A percentile compares a stretch with the other conserved stretches of the same genome.
These are phyloP conservation scores for Hippocampus barbouri DNA, from an alignment of 2,113 vertebrate genomes.

Conservation along the genomic window DNA sequence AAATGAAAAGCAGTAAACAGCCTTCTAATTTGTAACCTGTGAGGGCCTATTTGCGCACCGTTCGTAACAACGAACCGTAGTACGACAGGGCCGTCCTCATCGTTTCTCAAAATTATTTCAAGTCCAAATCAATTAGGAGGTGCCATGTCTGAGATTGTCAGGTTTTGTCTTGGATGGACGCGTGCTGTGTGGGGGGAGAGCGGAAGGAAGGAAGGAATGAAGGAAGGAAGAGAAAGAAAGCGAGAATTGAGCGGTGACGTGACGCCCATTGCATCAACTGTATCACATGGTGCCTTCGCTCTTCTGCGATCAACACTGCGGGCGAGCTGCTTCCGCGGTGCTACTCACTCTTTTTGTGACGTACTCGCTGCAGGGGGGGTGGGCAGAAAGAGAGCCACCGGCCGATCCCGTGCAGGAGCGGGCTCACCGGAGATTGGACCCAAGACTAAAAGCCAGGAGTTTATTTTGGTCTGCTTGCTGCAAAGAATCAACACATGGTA, in stretches of 20 bases:
- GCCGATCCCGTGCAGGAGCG: slow-evolving; percentile 8
- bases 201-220: neutral
- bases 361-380: slow-evolving; percentile 4
- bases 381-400: slow-evolving; percentile 16
- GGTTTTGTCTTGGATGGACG: neutral
- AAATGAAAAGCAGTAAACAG: too few relatives aligned
- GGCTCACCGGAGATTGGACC: neutral
- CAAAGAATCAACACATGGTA: slow-evolving; percentile 15
- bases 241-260: slow-evolving; percentile 17
- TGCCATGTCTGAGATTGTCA: neutral
- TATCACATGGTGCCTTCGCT: slow-evolving; percentile 30
- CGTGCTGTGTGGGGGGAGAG: neutral
- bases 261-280: slow-evolving; percentile 33
- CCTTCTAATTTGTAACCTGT: too few relatives aligned
- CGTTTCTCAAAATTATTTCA: too few relatives aligned
- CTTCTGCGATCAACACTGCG: slow-evolving; percentile 17
- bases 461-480: slow-evolving; percentile 8
- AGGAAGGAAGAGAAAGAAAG: slow-evolving; percentile 3
- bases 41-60: too few relatives aligned
- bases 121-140: neutral
- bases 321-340: slow-evolving; percentile 16
- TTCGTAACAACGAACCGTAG: too few relatives aligned
- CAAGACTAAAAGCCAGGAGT: slow-evolving; percentile 4
- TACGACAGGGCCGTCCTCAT: too few relatives aligned
- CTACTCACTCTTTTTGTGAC: slow-evolving; percentile 3